phyloP scores from a whole-genome alignment of 2,113 vertebrate species.

The Tachysurus vachellii region DNA sequence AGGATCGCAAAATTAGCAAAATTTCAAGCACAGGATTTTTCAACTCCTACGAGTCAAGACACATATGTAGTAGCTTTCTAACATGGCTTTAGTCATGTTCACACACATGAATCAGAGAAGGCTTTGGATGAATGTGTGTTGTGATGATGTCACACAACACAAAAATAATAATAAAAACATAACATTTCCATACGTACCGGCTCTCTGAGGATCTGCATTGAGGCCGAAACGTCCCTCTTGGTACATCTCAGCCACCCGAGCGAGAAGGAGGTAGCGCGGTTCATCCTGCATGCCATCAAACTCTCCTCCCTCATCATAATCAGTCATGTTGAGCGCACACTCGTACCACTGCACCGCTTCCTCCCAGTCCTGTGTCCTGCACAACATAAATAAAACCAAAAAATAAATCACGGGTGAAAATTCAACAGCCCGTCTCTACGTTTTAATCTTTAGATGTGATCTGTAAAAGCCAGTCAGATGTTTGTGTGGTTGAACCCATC shows the following conservation, averaged over 20 bases:
- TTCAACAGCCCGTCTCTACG: not conserved
- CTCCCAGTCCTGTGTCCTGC: constrained; percentile 83
- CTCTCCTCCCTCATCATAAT: constrained; percentile 92
- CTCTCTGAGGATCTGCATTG: constrained; percentile 79
- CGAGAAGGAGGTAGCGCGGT: constrained; percentile 84
- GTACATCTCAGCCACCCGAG: constrained; percentile 89
- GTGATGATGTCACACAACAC: too few species aligned
- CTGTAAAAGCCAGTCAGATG: not conserved
- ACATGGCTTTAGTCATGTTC: too few species aligned
- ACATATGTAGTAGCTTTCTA: too few species aligned
- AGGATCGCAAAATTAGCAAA: too few species aligned
- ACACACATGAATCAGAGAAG: too few species aligned
- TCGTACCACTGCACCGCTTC: constrained; percentile 88
- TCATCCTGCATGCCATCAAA: constrained; percentile 91
- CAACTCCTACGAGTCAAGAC: too few species aligned
- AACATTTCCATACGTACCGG: constrained; percentile 73
- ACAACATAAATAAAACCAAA: not conserved
- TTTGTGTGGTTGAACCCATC: not conserved
- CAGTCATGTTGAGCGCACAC: constrained; percentile 81
- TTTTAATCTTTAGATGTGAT: not conserved
- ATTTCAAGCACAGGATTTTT: too few species aligned
- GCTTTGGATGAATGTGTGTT: too few species aligned
- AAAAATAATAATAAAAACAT: too few species aligned
- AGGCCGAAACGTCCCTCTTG: constrained; percentile 77
- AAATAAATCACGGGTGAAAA: not conserved